Evolutionary conservation across 2,888 invertebrate genomes (phyloP).

Genomic region (Ernsta delagoae): DNA sequence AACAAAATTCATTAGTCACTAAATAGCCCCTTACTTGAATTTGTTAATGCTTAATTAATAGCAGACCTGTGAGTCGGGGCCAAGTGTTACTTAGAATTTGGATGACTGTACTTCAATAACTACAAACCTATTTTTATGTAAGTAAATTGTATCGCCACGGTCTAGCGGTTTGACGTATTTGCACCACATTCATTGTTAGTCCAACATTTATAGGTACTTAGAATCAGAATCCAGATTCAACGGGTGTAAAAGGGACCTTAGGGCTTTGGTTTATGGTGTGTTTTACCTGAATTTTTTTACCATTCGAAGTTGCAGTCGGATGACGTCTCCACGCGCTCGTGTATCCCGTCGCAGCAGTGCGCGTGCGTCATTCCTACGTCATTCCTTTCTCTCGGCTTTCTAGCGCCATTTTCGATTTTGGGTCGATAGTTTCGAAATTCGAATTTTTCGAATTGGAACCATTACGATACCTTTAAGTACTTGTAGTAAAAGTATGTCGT

Average conservation of each 20-base stretch:
- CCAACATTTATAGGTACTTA: slow-evolving; percentile 32
- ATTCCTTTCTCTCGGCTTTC: slow-evolving; percentile 58
- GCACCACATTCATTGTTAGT: slow-evolving; percentile 38
- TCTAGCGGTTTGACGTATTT: slow-evolving; percentile 47
- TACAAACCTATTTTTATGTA: slow-evolving; percentile 45
- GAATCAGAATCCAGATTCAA: slow-evolving; percentile 3
- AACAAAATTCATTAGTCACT: neutral
- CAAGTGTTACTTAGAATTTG: slow-evolving; percentile 8
- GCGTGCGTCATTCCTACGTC: slow-evolving; percentile 70
- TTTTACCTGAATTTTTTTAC: slow-evolving; percentile 15
- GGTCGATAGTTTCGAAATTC: slow-evolving; percentile 33
- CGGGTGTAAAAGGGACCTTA: slow-evolving; percentile 18
- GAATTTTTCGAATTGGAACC: slow-evolving; percentile 27
- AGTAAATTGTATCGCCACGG: slow-evolving; percentile 42
- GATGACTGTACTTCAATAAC: slow-evolving; percentile 33
- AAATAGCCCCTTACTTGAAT: too few species aligned
- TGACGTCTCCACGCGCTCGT: slow-evolving; percentile 69
- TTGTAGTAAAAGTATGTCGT: slow-evolving; percentile 9
- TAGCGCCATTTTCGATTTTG: slow-evolving; percentile 38
- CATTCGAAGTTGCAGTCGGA: slow-evolving; percentile 37
- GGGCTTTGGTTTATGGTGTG: slow-evolving; percentile 7
- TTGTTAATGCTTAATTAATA: too few species aligned
- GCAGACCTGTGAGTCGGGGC: too few species aligned
- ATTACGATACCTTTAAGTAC: too few species aligned
- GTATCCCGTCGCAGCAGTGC: slow-evolving; percentile 48